Evolutionary conservation across 2,113 vertebrate genomes (phyloP), one percentile per base, ranked within the genome.

Genomic region (Rhabdornis inornatus): DNA sequence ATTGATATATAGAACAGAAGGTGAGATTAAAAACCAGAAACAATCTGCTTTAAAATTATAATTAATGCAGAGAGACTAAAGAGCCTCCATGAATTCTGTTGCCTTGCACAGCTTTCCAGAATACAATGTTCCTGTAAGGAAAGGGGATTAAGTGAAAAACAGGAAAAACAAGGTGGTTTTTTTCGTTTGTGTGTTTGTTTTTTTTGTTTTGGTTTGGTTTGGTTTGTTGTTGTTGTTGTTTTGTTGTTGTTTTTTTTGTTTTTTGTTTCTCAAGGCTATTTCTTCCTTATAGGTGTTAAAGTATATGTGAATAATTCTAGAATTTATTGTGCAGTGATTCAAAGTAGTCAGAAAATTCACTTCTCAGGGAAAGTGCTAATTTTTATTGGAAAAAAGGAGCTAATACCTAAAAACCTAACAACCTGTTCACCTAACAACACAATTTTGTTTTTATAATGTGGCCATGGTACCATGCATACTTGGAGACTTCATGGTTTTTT

Each of bases 381-480:
- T 52, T 83, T 83, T 24, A 5, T 61, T 30, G 57, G 6, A 27
- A 7, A 68, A 77, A 57, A 7, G 0, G 20, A 71, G 35, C 1
- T 20, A 65, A 63, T 27, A 13, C 40, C 40, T 42, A 42, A 42
- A 14, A 42, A 42, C 40, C 40, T 42, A 42, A 42, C 40, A 42
- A 42, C 14, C 14, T 15, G 60, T n/a, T 60, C 5, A 50, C 4
- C 3, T 13, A 59, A 60, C 13, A 64, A 11, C 1, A 47, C 45
- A 45, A 40, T 30, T 59, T 44, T 40, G 1, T 0, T 84, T 88
- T 68, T 50, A 10, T 53, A 70, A 30, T 39, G 25, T 24, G 8
- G 2, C 5, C 5, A 12, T 20, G 7, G 2, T 47, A 9, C 2
- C 14, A 7, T 15, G 5, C 0, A 0, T 33, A 8, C 53, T 35